Conservation (phyloP, 2,113 vertebrate genomes). For the Agapornis roseicollis region DNA sequence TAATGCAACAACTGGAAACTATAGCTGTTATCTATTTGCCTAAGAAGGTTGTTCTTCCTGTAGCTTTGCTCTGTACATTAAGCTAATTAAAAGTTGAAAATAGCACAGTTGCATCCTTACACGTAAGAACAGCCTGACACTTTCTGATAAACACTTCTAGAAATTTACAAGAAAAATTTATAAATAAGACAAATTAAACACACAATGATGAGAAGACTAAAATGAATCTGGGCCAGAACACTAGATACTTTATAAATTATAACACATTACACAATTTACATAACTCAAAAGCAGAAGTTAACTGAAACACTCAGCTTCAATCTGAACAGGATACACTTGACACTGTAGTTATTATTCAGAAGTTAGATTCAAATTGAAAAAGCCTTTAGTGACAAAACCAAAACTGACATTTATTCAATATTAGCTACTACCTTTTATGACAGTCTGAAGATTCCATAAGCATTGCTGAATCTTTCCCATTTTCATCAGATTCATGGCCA, state of each 20-base stretch:
- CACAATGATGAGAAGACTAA: background rate
- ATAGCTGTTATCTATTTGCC: background rate
- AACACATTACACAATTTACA: background rate
- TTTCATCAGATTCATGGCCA: slow-evolving; percentile 79
- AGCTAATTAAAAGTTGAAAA: background rate
- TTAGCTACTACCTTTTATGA: slow-evolving; percentile 80
- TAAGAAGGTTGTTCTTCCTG: background rate
- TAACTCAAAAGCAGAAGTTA: background rate
- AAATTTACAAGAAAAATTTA: background rate
- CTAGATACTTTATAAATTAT: background rate
- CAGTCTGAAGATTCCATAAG: slow-evolving; percentile 77
- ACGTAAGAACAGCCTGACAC: background rate
- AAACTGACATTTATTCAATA: background rate
- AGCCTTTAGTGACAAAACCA: background rate
- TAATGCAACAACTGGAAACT: background rate
- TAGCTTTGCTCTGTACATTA: background rate
- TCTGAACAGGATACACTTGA: background rate
- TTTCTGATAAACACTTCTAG: background rate
- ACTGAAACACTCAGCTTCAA: background rate
- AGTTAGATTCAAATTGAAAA: background rate
- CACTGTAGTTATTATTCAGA: background rate
- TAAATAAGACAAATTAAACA: background rate
- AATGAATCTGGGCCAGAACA: background rate
- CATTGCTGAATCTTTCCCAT: slow-evolving; percentile 80
- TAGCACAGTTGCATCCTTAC: background rate